Evolutionary conservation across 2,797 vertebrate genomes (phyloP).

Genomic region (Percopsis omiscomaycus): DNA sequence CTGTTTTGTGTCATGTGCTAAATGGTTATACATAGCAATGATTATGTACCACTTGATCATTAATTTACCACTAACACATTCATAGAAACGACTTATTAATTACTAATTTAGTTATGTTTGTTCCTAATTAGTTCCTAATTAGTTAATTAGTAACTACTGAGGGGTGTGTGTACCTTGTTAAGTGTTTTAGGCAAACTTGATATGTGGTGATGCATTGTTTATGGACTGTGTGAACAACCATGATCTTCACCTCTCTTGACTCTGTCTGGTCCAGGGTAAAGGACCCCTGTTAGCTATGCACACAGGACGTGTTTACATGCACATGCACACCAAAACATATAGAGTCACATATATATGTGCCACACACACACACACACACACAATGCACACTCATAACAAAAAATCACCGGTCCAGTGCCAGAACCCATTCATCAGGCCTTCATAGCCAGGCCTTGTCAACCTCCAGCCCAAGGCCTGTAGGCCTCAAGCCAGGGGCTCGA

Average conservation of each 20-base stretch:
- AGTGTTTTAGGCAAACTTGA: too few species aligned
- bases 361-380: conserved; percentile 9
- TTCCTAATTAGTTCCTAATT: too few species aligned
- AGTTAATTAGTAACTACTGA: too few species aligned
- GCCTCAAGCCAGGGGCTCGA: conserved; percentile 88
- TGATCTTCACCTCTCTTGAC: conserved; percentile 50
- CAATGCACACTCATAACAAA: conserved; percentile 62
- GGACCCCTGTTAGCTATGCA: conserved; percentile 37
- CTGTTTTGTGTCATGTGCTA: too few species aligned
- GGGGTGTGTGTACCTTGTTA: too few species aligned
- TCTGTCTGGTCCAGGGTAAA: conserved; percentile 39
- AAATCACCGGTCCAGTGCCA: conserved; percentile 76
- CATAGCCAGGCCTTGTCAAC: conserved; percentile 82
- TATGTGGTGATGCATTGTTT: neutral
- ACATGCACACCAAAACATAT: conserved; percentile 1
- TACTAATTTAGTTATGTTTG: too few species aligned
- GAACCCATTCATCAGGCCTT: conserved; percentile 87
- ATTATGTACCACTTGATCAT: too few species aligned
- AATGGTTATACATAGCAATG: too few species aligned
- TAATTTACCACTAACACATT: too few species aligned
- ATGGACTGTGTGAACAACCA: conserved; percentile 51
- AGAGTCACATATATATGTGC: neutral
- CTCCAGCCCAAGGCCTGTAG: conserved; percentile 80
- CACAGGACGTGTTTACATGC: neutral
- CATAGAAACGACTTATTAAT: too few species aligned